phyloP scores from a whole-genome alignment of 1,140 invertebrate genomes.

The Steinernema feltiae region DNA sequence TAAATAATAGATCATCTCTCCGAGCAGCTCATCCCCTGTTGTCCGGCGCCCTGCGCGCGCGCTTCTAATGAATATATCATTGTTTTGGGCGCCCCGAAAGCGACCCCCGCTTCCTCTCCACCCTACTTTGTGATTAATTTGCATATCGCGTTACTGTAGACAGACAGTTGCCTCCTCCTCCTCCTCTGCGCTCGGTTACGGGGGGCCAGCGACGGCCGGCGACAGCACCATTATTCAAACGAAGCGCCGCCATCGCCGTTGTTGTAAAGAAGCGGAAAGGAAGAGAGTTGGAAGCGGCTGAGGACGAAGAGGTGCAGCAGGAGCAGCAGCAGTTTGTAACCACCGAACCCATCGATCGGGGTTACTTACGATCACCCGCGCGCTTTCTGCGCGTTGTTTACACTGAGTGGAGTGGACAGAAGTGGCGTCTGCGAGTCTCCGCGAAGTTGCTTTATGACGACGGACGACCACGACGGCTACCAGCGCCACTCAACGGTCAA shows the following conservation, averaged over 20 bases:
- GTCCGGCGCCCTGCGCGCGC: no score
- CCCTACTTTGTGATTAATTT: neutral
- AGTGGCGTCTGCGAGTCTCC: neutral
- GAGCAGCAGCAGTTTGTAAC: neutral
- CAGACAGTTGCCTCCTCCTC: no score
- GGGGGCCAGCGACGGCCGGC: neutral
- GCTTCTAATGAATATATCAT: neutral
- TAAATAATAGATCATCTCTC: neutral
- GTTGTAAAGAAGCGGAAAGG: neutral
- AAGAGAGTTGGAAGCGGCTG: neutral
- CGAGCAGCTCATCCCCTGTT: neutral
- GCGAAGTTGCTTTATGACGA: neutral
- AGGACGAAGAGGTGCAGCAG: neutral
- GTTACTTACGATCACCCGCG: neutral
- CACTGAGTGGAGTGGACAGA: neutral
- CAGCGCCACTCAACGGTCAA: neutral
- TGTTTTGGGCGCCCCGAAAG: neutral
- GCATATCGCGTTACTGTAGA: constrained; percentile 6
- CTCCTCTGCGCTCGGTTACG: no score
- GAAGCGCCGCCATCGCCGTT: no score
- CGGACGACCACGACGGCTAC: no score
- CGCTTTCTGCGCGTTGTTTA: neutral
- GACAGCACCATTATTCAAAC: constrained; percentile 9
- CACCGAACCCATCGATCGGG: neutral
- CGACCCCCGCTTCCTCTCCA: neutral